phyloP scores from a whole-genome alignment of 2,113 vertebrate genomes.

The rat (Rattus norvegicus) region GRCr8 NC_086019.1:185855001-185855500 shows the following conservation, averaged over 20 bases:
- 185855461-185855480: neutral
- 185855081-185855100: neutral
- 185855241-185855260: neutral
- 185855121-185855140: neutral
- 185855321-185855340: neutral
- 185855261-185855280: neutral
- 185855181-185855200: too few relatives aligned
- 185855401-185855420: neutral
- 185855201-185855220: neutral
- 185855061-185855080: conserved; percentile 25
- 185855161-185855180: neutral
- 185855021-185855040: neutral
- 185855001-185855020: conserved; percentile 35
- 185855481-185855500: neutral
- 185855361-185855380: neutral
- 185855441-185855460: neutral
- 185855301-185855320: neutral
- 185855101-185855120: too few relatives aligned
- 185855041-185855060: neutral
- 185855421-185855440: neutral
- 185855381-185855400: neutral
- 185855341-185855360: neutral
- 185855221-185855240: neutral
- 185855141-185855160: neutral
- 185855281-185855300: neutral